Conservation (phyloP, 37 sponge, comb jelly and placozoan genomes). For the Agelas oroides region DNA sequence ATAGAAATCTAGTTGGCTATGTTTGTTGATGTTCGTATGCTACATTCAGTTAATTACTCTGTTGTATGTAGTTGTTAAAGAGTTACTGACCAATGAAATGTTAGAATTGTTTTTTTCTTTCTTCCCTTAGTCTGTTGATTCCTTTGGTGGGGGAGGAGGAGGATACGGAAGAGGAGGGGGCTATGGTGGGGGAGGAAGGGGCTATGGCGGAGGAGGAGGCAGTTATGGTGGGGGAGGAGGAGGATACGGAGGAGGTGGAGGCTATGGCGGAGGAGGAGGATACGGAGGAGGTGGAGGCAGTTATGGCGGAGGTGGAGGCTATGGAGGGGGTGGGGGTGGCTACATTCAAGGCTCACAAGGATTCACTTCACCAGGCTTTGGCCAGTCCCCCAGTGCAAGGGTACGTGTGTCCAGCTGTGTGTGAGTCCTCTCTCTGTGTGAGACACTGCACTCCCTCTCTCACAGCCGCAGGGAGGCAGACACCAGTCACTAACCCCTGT, state of each 20-base stretch:
- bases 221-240: constrained; percentile 16
- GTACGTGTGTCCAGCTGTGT: too few relatives aligned
- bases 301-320: constrained; percentile 20
- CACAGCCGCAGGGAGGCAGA: neutral
- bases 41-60: too few relatives aligned
- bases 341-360: constrained; percentile 58
- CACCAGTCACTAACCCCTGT: constrained; percentile 70
- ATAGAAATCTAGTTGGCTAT: too few relatives aligned
- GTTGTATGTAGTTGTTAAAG: too few relatives aligned
- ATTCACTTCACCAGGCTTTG: constrained; percentile 47
- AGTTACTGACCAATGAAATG: neutral
- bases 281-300: constrained; percentile 38
- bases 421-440: too few relatives aligned
- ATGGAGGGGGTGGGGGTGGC: constrained; percentile 39
- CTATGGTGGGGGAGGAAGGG: constrained; percentile 6
- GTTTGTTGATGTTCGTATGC: too few relatives aligned
- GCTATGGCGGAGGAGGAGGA: constrained; percentile 17
- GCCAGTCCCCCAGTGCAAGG: constrained; percentile 3
- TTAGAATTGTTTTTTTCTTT: neutral
- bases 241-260: neutral
- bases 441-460: too few relatives aligned
- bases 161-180: constrained; percentile 1
- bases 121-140: constrained; percentile 22
- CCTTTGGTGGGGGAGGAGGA: constrained; percentile 11
- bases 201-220: constrained; percentile 27